These are phyloP conservation scores for Salticus scenicus DNA, from an alignment of 2,888 invertebrate species.

Conservation along the genomic window DNA sequence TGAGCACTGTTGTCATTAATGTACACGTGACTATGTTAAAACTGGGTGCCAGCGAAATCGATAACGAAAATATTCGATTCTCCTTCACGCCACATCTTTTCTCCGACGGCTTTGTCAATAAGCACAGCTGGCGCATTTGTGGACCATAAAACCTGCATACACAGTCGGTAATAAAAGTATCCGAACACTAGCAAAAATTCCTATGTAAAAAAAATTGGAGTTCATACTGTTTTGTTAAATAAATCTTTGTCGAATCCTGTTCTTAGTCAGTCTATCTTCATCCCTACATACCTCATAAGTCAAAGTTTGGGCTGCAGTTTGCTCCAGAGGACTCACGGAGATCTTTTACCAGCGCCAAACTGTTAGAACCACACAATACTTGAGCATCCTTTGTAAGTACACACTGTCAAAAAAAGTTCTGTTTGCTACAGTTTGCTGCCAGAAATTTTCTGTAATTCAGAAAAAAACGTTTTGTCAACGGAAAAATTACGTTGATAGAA, in stretches of 20 bases:
- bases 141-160: conserved; percentile 72
- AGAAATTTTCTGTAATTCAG: too few relatives aligned
- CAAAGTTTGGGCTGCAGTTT: conserved; percentile 73
- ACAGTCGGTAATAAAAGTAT: too few relatives aligned
- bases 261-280: too few relatives aligned
- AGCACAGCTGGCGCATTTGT: conserved; percentile 70
- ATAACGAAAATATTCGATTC: conserved; percentile 7
- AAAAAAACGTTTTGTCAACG: too few relatives aligned
- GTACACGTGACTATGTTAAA: conserved; percentile 1
- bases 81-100: conserved; percentile 73
- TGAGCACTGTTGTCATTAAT: conserved; percentile 12
- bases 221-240: too few relatives aligned
- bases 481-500: too few relatives aligned
- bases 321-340: conserved; percentile 17
- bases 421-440: too few relatives aligned
- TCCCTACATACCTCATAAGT: conserved; percentile 74
- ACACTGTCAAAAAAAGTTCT: too few relatives aligned
- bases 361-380: not conserved
- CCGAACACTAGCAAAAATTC: too few relatives aligned
- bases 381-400: conserved; percentile 27
- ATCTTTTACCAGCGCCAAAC: not conserved
- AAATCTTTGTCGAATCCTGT: too few relatives aligned
- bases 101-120: conserved; percentile 70
- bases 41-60: conserved; percentile 13
- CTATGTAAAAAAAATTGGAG: too few relatives aligned